Conservation (phyloP, 2,888 invertebrate genomes). For the Eupithecia subfuscata region DNA sequence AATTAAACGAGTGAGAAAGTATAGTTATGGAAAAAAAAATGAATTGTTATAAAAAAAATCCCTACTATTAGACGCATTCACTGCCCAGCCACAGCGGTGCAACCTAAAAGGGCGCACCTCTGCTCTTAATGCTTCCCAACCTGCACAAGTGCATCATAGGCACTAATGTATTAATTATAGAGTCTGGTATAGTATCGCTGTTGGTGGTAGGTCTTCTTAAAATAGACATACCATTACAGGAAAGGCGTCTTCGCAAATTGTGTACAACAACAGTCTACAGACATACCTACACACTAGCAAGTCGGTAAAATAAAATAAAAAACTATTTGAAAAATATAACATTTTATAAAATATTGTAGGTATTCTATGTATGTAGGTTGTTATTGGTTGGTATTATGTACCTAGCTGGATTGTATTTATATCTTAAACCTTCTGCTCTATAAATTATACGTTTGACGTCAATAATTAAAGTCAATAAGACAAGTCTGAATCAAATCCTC, state of each 20-base stretch:
- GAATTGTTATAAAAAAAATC: neutral
- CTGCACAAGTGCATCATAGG: too few relatives aligned
- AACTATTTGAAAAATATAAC: neutral
- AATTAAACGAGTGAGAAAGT: too few relatives aligned
- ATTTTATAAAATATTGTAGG: neutral
- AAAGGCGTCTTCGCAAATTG: neutral
- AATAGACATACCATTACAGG: neutral
- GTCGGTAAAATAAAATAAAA: neutral
- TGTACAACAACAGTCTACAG: neutral
- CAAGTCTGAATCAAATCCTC: conserved; percentile 4
- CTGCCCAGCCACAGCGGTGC: too few relatives aligned
- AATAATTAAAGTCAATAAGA: neutral
- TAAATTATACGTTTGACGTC: neutral
- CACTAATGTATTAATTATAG: neutral
- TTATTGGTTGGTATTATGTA: conserved; percentile 2
- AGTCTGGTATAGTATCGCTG: neutral
- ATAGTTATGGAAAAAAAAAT: too few relatives aligned
- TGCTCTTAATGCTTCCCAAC: too few relatives aligned
- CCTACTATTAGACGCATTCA: neutral
- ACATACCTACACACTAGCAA: neutral
- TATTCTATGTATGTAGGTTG: neutral
- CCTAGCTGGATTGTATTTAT: neutral
- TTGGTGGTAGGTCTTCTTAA: neutral
- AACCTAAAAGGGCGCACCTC: too few relatives aligned
- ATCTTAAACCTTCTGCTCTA: neutral